Conservation (phyloP, 2,797 vertebrate species). For the Hirundo rustica region DNA sequence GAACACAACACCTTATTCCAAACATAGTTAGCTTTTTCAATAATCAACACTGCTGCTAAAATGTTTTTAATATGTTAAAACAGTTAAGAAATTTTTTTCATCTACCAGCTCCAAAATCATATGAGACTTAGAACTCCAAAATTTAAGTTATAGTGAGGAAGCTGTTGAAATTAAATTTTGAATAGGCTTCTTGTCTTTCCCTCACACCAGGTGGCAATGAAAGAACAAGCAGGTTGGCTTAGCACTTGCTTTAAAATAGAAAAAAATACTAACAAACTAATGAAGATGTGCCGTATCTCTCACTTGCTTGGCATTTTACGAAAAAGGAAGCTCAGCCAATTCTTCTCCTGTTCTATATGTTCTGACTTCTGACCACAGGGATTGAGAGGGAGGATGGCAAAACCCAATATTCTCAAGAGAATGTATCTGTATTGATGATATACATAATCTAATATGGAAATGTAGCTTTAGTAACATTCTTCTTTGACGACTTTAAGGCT, state of each 20-base stretch:
- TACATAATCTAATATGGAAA: neutral
- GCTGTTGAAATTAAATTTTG: neutral
- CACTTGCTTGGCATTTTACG: neutral
- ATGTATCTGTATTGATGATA: neutral
- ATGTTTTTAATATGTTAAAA: neutral
- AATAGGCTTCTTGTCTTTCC: neutral
- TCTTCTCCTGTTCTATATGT: neutral
- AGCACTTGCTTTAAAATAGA: neutral
- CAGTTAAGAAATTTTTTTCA: neutral
- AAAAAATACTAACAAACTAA: neutral
- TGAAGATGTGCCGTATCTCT: neutral
- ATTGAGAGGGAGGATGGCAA: neutral
- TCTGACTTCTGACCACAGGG: neutral
- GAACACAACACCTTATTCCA: neutral
- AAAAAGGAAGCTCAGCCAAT: neutral
- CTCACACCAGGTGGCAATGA: fast-evolving
- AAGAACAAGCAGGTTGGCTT: neutral
- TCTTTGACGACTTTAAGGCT: neutral
- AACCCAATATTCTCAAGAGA: neutral
- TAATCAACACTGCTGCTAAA: neutral
- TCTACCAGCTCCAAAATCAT: neutral
- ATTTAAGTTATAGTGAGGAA: neutral
- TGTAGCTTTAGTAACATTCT: neutral
- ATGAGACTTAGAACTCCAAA: neutral
- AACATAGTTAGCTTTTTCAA: neutral